phyloP scores from a whole-genome alignment of 1,140 invertebrate genomes.

The Coenobita brevimanus region DNA sequence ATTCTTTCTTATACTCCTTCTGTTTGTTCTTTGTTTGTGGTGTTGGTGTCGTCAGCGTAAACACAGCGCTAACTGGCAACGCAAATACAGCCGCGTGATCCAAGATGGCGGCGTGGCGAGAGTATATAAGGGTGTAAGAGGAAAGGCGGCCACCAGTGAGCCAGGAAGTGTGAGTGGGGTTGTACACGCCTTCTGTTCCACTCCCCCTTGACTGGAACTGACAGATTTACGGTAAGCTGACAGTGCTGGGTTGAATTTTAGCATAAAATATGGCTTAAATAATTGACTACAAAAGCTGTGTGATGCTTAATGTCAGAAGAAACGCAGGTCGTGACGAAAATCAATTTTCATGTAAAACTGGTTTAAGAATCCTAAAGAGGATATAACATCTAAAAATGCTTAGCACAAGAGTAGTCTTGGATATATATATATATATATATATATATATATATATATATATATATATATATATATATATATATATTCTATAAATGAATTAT shows the following conservation, averaged over 20 bases:
- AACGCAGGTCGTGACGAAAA: too few relatives aligned
- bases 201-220: not conserved
- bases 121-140: not conserved
- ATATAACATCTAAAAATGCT: not conserved
- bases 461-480: not conserved
- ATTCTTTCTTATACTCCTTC: too few relatives aligned
- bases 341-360: too few relatives aligned
- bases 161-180: conserved; percentile 28
- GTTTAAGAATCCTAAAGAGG: not conserved
- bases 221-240: not conserved
- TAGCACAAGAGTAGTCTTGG: not conserved
- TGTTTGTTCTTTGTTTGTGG: too few relatives aligned
- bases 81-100: not conserved
- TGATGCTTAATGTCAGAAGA: too few relatives aligned
- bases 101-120: not conserved
- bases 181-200: not conserved
- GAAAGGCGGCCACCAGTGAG: conserved; percentile 7
- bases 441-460: not conserved
- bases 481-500: too few relatives aligned
- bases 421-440: conserved; percentile 4
- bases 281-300: too few relatives aligned
- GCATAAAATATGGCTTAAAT: too few relatives aligned
- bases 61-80: not conserved
- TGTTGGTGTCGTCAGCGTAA: not conserved
- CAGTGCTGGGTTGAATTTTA: not conserved